Evolutionary conservation across 2,113 vertebrate genomes (phyloP), one percentile per base, ranked within the genome.

Genomic region (Rynchops niger): DNA sequence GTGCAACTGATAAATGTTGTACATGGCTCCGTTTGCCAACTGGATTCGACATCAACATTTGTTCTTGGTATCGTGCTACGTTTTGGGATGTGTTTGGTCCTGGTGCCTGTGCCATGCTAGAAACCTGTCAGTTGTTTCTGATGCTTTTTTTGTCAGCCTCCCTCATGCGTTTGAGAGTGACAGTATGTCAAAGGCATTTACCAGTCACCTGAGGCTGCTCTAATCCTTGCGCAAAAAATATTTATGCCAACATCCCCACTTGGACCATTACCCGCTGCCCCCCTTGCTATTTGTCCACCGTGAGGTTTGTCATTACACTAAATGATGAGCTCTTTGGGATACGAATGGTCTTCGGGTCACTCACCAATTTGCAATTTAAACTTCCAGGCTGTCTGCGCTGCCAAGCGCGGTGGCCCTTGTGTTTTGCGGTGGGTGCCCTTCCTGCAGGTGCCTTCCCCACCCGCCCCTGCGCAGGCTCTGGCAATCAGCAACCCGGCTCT

Each of bases 201-300:
- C 5, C 76, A 43, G 47, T 26, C 58, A 32, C 20, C 69, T 38
- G 20, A 2, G 9, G n/a, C 49, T 26, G 15, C 52, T 71, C 66
- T 23, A 13, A 45, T 55, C 50, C 47, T 50, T 47, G 26, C 42
- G 45, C 15, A 1, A 8, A 53, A 65, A 7, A 8, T 1, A 17
- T 12, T 34, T 36, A 2, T 26, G 34, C 19, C 56, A 17, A 7
- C 11, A 3, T 34, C 17, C 34, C 23, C 21, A 5, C 30, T 61
- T 0, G 0, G 45, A 4, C 42, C 2, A 7, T 3, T 21, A 15
- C 47, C 38, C 1, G 0, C 30, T 26, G 56, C 6, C 45, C 49
- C 21, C 34, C 22, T 76, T 8, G 5, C n/a, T 42, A 15, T 14
- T n/a, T 42, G 61, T 5, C 17, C 61, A 12, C 2, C 0, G 0